Conservation (phyloP, 2,113 vertebrate species). For the Lathamus discolor region DNA sequence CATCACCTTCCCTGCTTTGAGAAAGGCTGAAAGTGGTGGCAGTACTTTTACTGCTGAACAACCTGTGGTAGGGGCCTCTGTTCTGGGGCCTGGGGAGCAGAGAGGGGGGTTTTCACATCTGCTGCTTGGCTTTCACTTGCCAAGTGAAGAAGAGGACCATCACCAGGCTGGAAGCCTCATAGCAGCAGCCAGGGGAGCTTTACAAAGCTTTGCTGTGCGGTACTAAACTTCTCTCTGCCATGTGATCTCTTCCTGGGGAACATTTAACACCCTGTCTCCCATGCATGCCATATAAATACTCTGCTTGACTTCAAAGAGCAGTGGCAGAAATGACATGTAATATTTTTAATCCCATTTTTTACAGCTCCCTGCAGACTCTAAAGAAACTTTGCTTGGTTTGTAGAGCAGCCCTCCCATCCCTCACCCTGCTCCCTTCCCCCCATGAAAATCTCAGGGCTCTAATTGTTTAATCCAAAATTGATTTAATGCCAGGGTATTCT, state of each 20-base stretch:
- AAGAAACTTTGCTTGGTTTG: constrained; percentile 56
- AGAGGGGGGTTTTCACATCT: not conserved
- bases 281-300: constrained; percentile 52
- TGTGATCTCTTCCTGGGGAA: constrained; percentile 63
- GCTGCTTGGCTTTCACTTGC: constrained; percentile 12
- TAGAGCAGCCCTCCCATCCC: constrained; percentile 1
- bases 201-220: constrained; percentile 16
- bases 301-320: constrained; percentile 58
- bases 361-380: constrained; percentile 64
- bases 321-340: constrained; percentile 61
- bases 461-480: constrained; percentile 62
- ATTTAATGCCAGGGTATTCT: constrained; percentile 50
- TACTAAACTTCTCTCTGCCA: constrained; percentile 50
- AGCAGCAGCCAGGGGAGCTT: constrained; percentile 11
- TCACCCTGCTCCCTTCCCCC: not conserved
- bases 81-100: not conserved
- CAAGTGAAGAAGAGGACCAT: not conserved
- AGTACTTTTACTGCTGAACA: not conserved
- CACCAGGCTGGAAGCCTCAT: not conserved
- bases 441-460: constrained; percentile 49
- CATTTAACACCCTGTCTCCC: constrained; percentile 62
- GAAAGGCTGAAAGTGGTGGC: not conserved
- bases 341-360: constrained; percentile 68
- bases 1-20: not conserved
- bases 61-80: not conserved